A percentile compares a stretch with the other conserved stretches of the same genome.
Evolutionary conservation across 1,140 invertebrate genomes (phyloP).

Genomic region (Drosophila pallidifrons): DNA sequence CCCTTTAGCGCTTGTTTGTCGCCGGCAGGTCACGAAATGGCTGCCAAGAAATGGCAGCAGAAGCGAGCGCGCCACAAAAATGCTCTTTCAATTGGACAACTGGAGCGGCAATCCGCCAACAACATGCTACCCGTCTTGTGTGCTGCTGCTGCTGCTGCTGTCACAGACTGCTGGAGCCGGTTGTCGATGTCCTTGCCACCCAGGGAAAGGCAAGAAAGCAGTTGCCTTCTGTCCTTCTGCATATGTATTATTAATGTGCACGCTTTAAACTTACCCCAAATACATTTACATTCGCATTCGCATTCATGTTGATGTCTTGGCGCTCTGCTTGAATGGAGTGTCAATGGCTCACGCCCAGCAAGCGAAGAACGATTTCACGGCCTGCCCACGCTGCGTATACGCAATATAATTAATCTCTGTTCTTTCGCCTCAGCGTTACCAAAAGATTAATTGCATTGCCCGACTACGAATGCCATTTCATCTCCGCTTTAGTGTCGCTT

Average conservation of each 20-base stretch:
- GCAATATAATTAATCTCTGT: slow-evolving; percentile 68
- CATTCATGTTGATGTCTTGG: slow-evolving; percentile 13
- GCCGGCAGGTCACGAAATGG: slow-evolving; percentile 64
- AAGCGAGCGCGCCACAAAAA: slow-evolving; percentile 63
- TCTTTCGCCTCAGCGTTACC: background rate
- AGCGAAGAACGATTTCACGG: slow-evolving; percentile 1
- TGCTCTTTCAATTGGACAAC: slow-evolving; percentile 73
- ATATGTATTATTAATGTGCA: slow-evolving; percentile 53
- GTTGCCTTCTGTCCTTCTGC: slow-evolving; percentile 14
- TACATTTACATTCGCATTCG: background rate
- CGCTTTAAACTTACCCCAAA: slow-evolving; percentile 17
- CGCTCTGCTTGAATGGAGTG: slow-evolving; percentile 67
- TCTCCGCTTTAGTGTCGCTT: slow-evolving; percentile 27
- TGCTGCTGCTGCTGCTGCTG: slow-evolving; percentile 30
- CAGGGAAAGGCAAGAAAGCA: background rate
- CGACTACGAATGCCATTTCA: slow-evolving; percentile 6
- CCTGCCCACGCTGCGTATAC: slow-evolving; percentile 52
- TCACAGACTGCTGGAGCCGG: slow-evolving; percentile 74
- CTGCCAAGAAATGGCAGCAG: slow-evolving; percentile 62
- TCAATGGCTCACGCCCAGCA: slow-evolving; percentile 60
- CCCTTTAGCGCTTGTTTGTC: slow-evolving; percentile 69
- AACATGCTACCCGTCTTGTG: slow-evolving; percentile 17
- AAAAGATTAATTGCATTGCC: slow-evolving; percentile 40
- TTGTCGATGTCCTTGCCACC: slow-evolving; percentile 34
- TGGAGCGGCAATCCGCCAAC: slow-evolving; percentile 51